These are phyloP conservation scores for Poeciliopsis infans DNA, from an alignment of 2,797 vertebrate species.

Conservation along the genomic window DNA sequence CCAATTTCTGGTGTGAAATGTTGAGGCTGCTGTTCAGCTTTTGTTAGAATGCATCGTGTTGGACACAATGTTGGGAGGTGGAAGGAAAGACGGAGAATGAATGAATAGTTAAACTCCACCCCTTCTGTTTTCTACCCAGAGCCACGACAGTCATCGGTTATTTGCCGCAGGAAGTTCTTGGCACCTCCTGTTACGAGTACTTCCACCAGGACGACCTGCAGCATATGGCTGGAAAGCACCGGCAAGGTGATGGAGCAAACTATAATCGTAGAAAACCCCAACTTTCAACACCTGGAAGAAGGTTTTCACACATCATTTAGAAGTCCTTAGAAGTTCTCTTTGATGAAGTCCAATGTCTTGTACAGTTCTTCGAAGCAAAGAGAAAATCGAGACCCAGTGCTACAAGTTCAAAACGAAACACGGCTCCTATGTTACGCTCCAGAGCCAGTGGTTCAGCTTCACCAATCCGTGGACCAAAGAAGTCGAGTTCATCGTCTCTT, in stretches of 20 bases:
- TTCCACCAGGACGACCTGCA: conserved; percentile 97
- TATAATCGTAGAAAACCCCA: background rate
- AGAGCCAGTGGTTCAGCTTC: conserved; percentile 98
- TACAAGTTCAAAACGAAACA: conserved; percentile 98
- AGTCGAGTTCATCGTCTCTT: conserved; percentile 96
- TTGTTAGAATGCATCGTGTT: background rate
- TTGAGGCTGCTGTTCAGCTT: background rate
- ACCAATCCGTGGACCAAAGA: conserved; percentile 99
- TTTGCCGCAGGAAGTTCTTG: conserved; percentile 95
- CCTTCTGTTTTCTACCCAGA: conserved; percentile 67
- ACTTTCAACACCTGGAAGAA: background rate
- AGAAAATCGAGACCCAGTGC: conserved; percentile 93
- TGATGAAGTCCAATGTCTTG: conserved; percentile 20
- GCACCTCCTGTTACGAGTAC: conserved; percentile 97
- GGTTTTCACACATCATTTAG: background rate
- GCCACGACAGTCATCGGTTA: conserved; percentile 93
- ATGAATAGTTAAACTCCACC: background rate
- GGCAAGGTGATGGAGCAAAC: conserved; percentile 85
- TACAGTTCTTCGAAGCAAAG: conserved; percentile 93
- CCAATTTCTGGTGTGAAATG: conserved; percentile 2
- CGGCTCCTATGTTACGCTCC: conserved; percentile 91
- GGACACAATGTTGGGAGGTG: background rate
- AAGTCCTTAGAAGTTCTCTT: background rate
- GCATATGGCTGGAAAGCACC: conserved; percentile 93
- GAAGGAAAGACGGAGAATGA: background rate